These are phyloP conservation scores for Athetis lepigone DNA, from an alignment of 2,888 invertebrate genomes.

Conservation along the genomic window DNA sequence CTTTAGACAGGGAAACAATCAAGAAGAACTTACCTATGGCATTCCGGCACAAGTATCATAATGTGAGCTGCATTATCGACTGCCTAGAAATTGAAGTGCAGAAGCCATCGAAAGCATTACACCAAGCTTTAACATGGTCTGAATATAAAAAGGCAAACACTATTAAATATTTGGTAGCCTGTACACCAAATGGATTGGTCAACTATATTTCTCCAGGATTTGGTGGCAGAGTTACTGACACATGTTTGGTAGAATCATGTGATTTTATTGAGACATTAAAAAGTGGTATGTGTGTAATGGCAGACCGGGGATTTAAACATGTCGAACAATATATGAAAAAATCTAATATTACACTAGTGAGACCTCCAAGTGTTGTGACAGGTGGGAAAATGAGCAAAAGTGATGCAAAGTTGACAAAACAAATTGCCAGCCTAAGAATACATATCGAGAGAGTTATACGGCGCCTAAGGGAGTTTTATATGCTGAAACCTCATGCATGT, in stretches of 20 bases:
- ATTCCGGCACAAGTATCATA: slow-evolving; percentile 63
- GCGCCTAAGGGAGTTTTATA: too few species aligned
- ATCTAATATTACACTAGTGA: too few species aligned
- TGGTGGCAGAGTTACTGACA: slow-evolving; percentile 57
- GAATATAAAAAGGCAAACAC: slow-evolving; percentile 69
- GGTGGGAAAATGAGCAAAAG: too few species aligned
- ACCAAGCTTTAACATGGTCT: slow-evolving; percentile 73
- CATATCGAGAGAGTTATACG: too few species aligned
- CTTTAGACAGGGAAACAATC: slow-evolving; percentile 34
- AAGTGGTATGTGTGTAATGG: too few species aligned
- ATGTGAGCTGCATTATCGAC: slow-evolving; percentile 72
- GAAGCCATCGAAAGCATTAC: slow-evolving; percentile 69
- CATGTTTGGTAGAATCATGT: slow-evolving; percentile 35
- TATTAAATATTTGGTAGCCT: slow-evolving; percentile 62
- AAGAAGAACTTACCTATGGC: slow-evolving; percentile 60
- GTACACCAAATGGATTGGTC: slow-evolving; percentile 63
- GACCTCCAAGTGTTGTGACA: too few species aligned
- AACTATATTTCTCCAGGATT: slow-evolving; percentile 64
- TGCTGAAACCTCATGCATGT: slow-evolving; percentile 24
- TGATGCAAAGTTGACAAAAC: too few species aligned
- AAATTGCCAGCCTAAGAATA: too few species aligned
- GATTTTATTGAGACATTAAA: too few species aligned
- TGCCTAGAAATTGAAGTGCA: slow-evolving; percentile 74
- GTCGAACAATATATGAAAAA: too few species aligned
- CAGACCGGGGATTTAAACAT: too few species aligned